These are phyloP conservation scores for Mylabris sibirica DNA, from an alignment of 2,888 invertebrate genomes.

Conservation along the genomic window DNA sequence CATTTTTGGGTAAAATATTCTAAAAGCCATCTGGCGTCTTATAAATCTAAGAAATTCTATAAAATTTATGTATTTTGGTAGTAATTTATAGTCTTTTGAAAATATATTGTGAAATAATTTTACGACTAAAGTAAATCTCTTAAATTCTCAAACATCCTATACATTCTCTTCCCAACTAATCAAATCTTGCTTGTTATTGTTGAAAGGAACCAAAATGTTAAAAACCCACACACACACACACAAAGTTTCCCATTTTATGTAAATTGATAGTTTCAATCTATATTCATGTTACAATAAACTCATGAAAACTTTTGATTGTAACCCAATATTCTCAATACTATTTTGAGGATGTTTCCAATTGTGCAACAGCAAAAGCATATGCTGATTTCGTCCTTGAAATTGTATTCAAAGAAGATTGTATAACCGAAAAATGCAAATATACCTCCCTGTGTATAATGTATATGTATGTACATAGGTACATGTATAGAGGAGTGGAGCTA, in stretches of 20 bases:
- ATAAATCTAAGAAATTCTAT: background rate
- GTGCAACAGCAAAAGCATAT: background rate
- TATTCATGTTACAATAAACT: background rate
- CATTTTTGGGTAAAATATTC: background rate
- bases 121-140: background rate
- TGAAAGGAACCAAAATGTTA: background rate
- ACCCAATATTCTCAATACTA: background rate
- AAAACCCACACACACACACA: constrained; percentile 4
- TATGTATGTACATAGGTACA: background rate
- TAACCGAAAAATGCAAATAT: constrained; percentile 34
- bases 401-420: constrained; percentile 23
- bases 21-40: background rate
- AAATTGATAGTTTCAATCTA: background rate
- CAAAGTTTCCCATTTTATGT: background rate
- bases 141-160: background rate
- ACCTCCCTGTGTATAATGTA: constrained; percentile 18
- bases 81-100: background rate
- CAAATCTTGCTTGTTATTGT: background rate
- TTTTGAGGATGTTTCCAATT: background rate
- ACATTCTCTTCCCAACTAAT: background rate
- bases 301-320: background rate
- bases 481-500: constrained; percentile 14
- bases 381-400: constrained; percentile 30
- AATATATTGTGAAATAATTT: background rate
- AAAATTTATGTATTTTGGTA: background rate